Evolutionary conservation across 2,888 invertebrate species (phyloP).

Genomic region (Dasypogon diadema): DNA sequence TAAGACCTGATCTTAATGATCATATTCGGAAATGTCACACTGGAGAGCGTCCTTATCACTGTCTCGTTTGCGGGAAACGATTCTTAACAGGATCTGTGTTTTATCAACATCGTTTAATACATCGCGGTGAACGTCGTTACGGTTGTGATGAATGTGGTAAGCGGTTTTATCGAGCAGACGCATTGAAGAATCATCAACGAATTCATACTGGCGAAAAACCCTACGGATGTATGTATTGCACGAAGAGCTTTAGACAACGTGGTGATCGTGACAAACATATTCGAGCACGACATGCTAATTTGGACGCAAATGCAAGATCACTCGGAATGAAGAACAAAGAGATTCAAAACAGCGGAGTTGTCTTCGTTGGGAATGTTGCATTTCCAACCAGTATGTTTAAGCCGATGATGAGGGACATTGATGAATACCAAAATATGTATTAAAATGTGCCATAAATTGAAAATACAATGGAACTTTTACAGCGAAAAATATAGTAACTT

Average conservation of each 20-base stretch:
- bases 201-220: conserved; percentile 75
- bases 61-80: conserved; percentile 73
- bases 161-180: conserved; percentile 75
- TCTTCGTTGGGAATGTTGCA: conserved; percentile 61
- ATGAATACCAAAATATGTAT: conserved; percentile 48
- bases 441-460: neutral
- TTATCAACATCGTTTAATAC: conserved; percentile 75
- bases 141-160: conserved; percentile 75
- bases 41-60: conserved; percentile 75
- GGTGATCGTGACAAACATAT: conserved; percentile 73
- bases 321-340: conserved; percentile 12
- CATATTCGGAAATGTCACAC: conserved; percentile 76
- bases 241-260: conserved; percentile 71
- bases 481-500: neutral
- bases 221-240: conserved; percentile 71
- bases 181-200: conserved; percentile 74
- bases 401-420: conserved; percentile 61
- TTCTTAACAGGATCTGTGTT: conserved; percentile 75
- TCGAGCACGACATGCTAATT: conserved; percentile 70
- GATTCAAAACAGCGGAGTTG: conserved; percentile 50
- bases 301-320: conserved; percentile 62
- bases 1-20: conserved; percentile 75
- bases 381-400: conserved; percentile 62
- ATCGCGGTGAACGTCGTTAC: conserved; percentile 74
- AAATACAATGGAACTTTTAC: no score